Percentiles rank a stretch among this genome's conserved stretches.
Conservation (phyloP, 2,888 invertebrate genomes). For the Polymixis flavicincta region DNA sequence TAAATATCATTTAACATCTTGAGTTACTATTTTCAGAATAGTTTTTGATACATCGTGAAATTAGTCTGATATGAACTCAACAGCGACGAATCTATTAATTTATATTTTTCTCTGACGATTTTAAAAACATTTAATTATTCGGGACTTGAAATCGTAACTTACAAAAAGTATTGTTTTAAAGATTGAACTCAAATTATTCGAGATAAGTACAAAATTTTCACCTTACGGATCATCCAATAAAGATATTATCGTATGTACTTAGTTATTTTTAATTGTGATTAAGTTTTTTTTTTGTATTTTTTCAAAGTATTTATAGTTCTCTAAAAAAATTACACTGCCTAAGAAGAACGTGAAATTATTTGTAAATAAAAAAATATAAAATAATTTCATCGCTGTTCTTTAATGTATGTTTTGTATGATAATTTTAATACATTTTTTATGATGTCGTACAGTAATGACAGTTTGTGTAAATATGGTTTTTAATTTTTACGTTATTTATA, state of each 20-base stretch:
- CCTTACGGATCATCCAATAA: slow-evolving; percentile 64
- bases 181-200: slow-evolving; percentile 67
- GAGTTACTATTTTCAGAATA: background rate
- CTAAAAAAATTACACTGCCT: slow-evolving; percentile 80
- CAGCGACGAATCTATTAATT: background rate
- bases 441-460: slow-evolving; percentile 77
- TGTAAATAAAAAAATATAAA: slow-evolving; percentile 63
- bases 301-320: slow-evolving; percentile 68
- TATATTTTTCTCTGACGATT: background rate
- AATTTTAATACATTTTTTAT: slow-evolving; percentile 74
- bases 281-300: slow-evolving; percentile 65
- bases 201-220: slow-evolving; percentile 71
- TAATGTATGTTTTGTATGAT: slow-evolving; percentile 77
- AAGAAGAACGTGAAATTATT: slow-evolving; percentile 73
- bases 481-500: slow-evolving; percentile 81
- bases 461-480: slow-evolving; percentile 86
- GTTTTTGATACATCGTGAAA: slow-evolving; percentile 19
- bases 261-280: slow-evolving; percentile 66
- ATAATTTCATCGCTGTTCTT: slow-evolving; percentile 72
- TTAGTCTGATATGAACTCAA: slow-evolving; percentile 45
- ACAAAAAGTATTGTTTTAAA: slow-evolving; percentile 62
- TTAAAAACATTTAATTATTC: background rate
- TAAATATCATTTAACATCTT: background rate
- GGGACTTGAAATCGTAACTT: slow-evolving; percentile 48
- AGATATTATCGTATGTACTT: slow-evolving; percentile 63